These are phyloP conservation scores for Alexandromys fortis DNA, from an alignment of 2,113 vertebrate species.

Conservation along the genomic window DNA sequence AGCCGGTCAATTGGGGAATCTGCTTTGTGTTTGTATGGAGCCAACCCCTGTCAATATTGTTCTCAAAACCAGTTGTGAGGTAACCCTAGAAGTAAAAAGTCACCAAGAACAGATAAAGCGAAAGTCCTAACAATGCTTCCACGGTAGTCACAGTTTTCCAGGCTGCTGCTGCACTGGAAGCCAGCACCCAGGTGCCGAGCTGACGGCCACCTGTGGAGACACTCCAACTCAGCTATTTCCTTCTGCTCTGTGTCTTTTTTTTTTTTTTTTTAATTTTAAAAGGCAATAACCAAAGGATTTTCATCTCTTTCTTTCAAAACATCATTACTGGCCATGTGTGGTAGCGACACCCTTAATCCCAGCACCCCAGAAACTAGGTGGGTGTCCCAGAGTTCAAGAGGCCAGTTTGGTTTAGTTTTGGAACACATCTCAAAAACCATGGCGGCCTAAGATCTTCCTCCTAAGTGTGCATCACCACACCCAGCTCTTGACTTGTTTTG, in stretches of 20 bases:
- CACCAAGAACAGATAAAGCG: constrained; percentile 54
- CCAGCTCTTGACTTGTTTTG: not conserved
- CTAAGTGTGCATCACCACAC: not conserved
- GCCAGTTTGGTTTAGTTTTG: not conserved
- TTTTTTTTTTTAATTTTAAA: constrained; percentile 60
- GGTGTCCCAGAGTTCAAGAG: not conserved
- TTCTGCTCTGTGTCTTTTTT: not conserved
- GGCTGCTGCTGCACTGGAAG: constrained; percentile 3
- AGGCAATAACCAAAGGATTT: not conserved
- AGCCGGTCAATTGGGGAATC: not conserved
- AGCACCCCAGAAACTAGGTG: not conserved
- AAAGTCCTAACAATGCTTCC: constrained; percentile 58
- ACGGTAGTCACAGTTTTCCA: not conserved
- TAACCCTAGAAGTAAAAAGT: constrained; percentile 66
- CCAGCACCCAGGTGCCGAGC: not conserved
- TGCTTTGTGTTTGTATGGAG: constrained; percentile 54
- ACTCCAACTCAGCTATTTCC: not conserved
- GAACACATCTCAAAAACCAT: not conserved
- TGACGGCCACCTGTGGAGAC: not conserved
- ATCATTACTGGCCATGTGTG: not conserved
- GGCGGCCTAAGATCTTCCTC: too few species aligned
- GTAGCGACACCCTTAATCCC: not conserved
- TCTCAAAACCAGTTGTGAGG: constrained; percentile 63
- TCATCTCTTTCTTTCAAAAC: constrained; percentile 9
- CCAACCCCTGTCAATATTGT: constrained; percentile 11